These are phyloP conservation scores for Saxidomus purpurata DNA, from an alignment of 1,140 invertebrate genomes.

Conservation along the genomic window DNA sequence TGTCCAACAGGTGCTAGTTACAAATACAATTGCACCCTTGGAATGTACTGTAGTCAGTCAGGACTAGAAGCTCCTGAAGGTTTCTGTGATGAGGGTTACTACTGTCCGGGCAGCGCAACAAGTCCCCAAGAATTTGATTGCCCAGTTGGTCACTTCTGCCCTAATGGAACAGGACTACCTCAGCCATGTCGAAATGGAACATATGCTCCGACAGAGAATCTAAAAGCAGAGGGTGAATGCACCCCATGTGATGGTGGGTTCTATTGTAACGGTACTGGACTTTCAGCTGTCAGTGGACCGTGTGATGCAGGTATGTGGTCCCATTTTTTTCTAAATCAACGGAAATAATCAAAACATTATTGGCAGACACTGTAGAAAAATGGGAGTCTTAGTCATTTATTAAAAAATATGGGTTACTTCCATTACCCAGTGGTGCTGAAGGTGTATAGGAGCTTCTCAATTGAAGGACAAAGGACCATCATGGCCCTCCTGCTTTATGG, in stretches of 20 bases:
- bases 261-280: slow-evolving; percentile 84
- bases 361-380: too few relatives aligned
- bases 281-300: slow-evolving; percentile 74
- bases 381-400: too few relatives aligned
- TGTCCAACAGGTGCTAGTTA: slow-evolving; percentile 80
- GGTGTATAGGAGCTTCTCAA: too few relatives aligned
- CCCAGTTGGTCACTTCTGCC: slow-evolving; percentile 82
- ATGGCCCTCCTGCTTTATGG: too few relatives aligned
- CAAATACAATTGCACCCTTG: slow-evolving; percentile 80
- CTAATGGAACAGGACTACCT: slow-evolving; percentile 78
- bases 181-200: slow-evolving; percentile 83
- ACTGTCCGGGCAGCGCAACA: slow-evolving; percentile 80
- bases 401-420: too few relatives aligned
- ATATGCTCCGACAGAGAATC: slow-evolving; percentile 71
- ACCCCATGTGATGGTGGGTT: slow-evolving; percentile 80
- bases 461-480: too few relatives aligned
- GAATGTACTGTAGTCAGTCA: slow-evolving; percentile 80
- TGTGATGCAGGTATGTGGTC: slow-evolving; percentile 77
- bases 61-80: slow-evolving; percentile 76
- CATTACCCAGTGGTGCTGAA: too few relatives aligned
- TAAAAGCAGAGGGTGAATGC: slow-evolving; percentile 78
- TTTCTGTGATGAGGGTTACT: slow-evolving; percentile 81
- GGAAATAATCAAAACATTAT: too few relatives aligned
- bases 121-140: slow-evolving; percentile 76
- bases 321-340: too few relatives aligned